These are phyloP conservation scores for Neria commutata DNA, from an alignment of 2,888 invertebrate genomes.

Conservation along the genomic window DNA sequence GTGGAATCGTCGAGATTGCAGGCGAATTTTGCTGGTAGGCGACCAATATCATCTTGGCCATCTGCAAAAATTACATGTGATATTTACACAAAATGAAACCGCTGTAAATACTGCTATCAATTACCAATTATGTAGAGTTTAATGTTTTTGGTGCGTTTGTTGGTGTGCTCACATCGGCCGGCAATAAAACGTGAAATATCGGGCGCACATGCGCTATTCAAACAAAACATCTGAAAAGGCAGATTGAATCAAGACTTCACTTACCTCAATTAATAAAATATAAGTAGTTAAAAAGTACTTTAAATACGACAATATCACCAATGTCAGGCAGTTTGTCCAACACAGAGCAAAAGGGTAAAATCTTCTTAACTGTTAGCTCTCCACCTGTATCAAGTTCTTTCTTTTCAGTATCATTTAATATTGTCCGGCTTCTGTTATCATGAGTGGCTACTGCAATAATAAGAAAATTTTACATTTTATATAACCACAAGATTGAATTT, in stretches of 20 bases:
- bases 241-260: neutral
- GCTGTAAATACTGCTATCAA: neutral
- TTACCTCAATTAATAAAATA: neutral
- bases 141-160: constrained; percentile 42
- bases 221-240: neutral
- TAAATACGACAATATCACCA: constrained; percentile 25
- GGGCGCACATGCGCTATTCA: neutral
- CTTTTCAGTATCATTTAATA: too few species aligned
- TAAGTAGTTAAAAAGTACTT: constrained; percentile 12
- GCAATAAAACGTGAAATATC: constrained; percentile 32
- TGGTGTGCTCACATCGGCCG: constrained; percentile 40
- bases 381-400: too few species aligned
- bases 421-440: too few species aligned
- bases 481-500: neutral
- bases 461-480: constrained; percentile 9
- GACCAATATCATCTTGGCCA: neutral
- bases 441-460: neutral
- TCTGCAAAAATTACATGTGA: constrained; percentile 23
- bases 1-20: constrained; percentile 27
- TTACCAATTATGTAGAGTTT: constrained; percentile 39
- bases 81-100: too few species aligned
- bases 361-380: neutral
- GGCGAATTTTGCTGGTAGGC: constrained; percentile 24
- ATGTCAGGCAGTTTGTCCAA: constrained; percentile 8
- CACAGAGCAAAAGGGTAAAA: constrained; percentile 3